Percentiles rank a stretch among this genome's conserved stretches.
Evolutionary conservation across 2,797 vertebrate genomes (phyloP).

Genomic region (Morus bassanus): DNA sequence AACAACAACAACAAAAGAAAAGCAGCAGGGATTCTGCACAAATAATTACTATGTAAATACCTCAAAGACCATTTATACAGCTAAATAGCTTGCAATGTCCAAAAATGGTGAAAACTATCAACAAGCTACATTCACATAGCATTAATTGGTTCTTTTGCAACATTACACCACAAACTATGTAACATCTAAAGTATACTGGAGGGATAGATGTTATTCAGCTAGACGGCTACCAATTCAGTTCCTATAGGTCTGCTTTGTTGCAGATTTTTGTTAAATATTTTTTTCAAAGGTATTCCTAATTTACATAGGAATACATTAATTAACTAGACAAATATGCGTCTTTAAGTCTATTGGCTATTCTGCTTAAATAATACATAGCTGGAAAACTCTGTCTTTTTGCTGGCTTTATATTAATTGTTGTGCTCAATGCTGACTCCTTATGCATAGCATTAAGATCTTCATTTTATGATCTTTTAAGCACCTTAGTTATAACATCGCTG

Average conservation of each 20-base stretch:
- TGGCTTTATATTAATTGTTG: background rate
- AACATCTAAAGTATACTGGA: background rate
- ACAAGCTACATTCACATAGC: background rate
- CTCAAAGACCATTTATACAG: background rate
- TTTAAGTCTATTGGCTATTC: background rate
- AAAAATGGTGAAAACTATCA: background rate
- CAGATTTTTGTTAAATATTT: background rate
- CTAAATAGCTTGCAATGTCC: background rate
- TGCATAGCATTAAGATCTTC: background rate
- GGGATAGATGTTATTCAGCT: background rate
- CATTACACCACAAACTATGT: background rate
- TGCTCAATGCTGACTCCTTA: background rate
- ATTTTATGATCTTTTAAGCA: background rate
- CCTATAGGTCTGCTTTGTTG: accelerated
- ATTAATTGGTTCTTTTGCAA: background rate
- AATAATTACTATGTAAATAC: background rate
- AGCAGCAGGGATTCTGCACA: background rate
- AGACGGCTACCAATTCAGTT: background rate
- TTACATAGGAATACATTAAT: background rate
- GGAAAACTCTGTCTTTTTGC: background rate
- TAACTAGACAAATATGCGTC: background rate
- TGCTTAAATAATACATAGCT: background rate
- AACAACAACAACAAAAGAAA: background rate
- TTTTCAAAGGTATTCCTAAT: background rate
- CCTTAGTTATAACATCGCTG: background rate